These are phyloP conservation scores for Brevimyrus niger DNA, from an alignment of 2,113 vertebrate genomes.

Conservation along the genomic window DNA sequence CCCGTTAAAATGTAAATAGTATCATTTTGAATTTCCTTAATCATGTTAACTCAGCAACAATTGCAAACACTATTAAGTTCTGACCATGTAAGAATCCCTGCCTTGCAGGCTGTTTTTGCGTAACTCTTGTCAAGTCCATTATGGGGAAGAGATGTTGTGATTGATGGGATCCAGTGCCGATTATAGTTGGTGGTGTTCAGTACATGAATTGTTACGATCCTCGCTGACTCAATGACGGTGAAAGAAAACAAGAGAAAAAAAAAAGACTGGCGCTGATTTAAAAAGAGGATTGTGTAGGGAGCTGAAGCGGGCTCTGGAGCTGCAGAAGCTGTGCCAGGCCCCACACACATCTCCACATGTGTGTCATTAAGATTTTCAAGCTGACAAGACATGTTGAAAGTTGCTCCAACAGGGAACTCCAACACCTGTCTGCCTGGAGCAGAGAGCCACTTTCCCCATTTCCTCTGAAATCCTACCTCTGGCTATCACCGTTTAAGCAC, in stretches of 20 bases:
- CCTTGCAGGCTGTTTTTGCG: neutral
- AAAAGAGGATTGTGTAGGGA: slow-evolving; percentile 8
- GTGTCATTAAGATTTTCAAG: slow-evolving; percentile 20
- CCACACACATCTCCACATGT: neutral
- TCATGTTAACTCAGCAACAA: neutral
- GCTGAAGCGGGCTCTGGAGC: neutral
- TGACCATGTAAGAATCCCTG: neutral
- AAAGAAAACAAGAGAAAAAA: neutral
- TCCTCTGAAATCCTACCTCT: neutral
- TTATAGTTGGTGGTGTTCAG: neutral
- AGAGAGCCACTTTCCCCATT: slow-evolving; percentile 21
- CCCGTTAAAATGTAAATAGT: neutral
- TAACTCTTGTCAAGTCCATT: neutral
- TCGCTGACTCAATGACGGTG: neutral
- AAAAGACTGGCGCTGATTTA: slow-evolving; percentile 2
- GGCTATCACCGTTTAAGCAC: neutral
- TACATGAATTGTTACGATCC: neutral
- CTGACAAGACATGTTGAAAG: slow-evolving; percentile 18
- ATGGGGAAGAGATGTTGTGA: neutral
- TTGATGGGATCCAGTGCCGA: neutral
- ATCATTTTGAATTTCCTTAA: slow-evolving; percentile 5
- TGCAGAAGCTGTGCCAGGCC: slow-evolving; percentile 15
- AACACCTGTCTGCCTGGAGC: neutral
- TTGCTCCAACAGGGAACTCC: neutral
- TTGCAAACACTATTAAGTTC: slow-evolving; percentile 1